These are phyloP conservation scores for Amphipyra berbera DNA, from an alignment of 2,888 invertebrate species.

Conservation along the genomic window DNA sequence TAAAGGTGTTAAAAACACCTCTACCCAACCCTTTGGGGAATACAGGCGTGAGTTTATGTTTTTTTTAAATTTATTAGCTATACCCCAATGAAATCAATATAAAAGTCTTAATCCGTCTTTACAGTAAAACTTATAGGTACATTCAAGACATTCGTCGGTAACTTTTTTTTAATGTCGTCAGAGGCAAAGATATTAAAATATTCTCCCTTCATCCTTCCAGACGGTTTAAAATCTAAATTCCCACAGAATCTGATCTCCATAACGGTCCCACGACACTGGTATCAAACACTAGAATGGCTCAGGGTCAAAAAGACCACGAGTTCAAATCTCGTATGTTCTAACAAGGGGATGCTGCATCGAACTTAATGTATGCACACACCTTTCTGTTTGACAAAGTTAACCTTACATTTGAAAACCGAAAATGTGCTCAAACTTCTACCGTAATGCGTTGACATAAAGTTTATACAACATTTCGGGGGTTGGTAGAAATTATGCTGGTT, in stretches of 20 bases:
- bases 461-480: not conserved
- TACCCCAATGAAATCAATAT: too few relatives aligned
- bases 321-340: slow-evolving; percentile 74
- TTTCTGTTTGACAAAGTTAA: slow-evolving; percentile 71
- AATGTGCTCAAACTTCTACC: slow-evolving; percentile 57
- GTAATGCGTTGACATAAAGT: slow-evolving; percentile 49
- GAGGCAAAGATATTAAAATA: slow-evolving; percentile 6
- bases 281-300: slow-evolving; percentile 73
- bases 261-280: slow-evolving; percentile 82
- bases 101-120: too few relatives aligned
- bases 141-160: too few relatives aligned
- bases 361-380: slow-evolving; percentile 88
- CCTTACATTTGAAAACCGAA: slow-evolving; percentile 7
- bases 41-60: too few relatives aligned
- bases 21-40: too few relatives aligned
- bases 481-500: slow-evolving; percentile 40
- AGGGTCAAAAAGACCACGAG: slow-evolving; percentile 83
- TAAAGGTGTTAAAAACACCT: too few relatives aligned
- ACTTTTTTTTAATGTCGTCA: not conserved
- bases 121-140: too few relatives aligned
- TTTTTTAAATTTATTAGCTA: too few relatives aligned
- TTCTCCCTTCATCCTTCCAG: slow-evolving; percentile 25
- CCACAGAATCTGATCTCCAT: slow-evolving; percentile 79
- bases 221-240: slow-evolving; percentile 62
- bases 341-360: slow-evolving; percentile 84